Base-by-base conservation (phyloP, 2,888 invertebrate species). In the Temnothorax ravouxi region DNA sequence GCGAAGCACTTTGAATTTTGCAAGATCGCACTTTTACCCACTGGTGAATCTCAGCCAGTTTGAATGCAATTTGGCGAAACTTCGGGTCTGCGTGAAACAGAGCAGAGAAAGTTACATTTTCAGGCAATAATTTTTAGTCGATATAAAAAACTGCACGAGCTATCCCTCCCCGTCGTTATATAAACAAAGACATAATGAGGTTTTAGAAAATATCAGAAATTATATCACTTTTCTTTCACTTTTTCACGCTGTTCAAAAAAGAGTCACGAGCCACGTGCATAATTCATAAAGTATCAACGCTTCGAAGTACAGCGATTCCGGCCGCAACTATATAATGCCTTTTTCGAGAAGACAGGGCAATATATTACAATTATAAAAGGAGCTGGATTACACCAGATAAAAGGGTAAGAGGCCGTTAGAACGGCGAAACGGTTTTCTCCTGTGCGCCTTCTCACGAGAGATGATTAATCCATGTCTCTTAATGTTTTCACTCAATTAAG, bases 401-500 rank as follows among this genome's bases (percentile, higher is more conserved):
- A 44, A 25, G 25, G n/a, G 15, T 41, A 47, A 47, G 21, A 54
- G 54, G 44, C 29, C 59, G 69, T 79, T 79, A 79, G 34, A 59
- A 56, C 44, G 47, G 44, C 25, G 34, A 59, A 59, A 4, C 29
- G 50, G 13, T 62, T 62, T 50, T n/a, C 25, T 81, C 50, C 47
- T 21, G 2, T 21, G 15, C 38, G 54, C 13, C 38, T 75, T 75
- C 82, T 62, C 41, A 50, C 9, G 38, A 15, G 44, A 29, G 56
- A 44, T 21, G 21, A 71, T 77, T 67, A 69, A 77, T 44, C 9
- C 18, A 56, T 3, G 47, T 71, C 72, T 59, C 38, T 59, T 71
- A 80, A 80, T 47, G 9, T 80, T 80, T 72, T 59, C 47, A 71
- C 52, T 77, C 59, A 38, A 71, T 72, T 80, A 38, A 80, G 38